Percentiles rank a stretch among this genome's conserved stretches.
Evolutionary conservation across 2,113 vertebrate species (phyloP).

Genomic region (Puntigrus tetrazona): DNA sequence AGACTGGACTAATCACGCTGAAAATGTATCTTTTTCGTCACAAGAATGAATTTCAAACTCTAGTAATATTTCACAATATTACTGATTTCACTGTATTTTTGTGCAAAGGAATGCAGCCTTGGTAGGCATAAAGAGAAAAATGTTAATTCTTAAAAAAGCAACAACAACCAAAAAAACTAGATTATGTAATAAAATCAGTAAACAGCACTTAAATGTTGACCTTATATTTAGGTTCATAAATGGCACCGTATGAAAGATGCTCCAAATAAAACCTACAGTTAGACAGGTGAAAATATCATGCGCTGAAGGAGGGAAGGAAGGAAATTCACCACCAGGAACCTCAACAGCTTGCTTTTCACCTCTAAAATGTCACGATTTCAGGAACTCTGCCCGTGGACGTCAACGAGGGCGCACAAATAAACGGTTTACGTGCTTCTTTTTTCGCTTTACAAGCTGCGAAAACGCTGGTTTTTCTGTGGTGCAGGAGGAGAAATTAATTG

Average conservation of each 20-base stretch:
- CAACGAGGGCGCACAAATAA: neutral
- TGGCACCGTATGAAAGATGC: neutral
- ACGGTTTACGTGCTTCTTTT: neutral
- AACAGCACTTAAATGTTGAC: neutral
- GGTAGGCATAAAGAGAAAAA: too few relatives aligned
- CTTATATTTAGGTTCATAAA: neutral
- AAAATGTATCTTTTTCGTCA: neutral
- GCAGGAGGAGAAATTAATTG: conserved; percentile 70
- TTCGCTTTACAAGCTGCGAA: neutral
- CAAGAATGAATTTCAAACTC: neutral
- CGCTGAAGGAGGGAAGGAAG: neutral
- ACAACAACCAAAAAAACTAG: too few relatives aligned
- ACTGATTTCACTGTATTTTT: neutral
- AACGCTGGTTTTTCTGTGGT: conserved; percentile 43
- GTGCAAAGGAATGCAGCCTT: neutral
- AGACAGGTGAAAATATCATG: neutral
- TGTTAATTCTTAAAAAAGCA: neutral
- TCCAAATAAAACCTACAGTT: neutral
- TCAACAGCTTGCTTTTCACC: neutral
- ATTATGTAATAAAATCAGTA: neutral
- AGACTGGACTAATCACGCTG: neutral
- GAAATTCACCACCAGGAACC: neutral
- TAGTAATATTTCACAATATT: neutral
- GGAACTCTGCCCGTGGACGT: neutral
- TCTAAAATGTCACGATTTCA: neutral